Evolutionary conservation across 2,888 invertebrate species (phyloP).

Genomic region (Pheosia tremula): DNA sequence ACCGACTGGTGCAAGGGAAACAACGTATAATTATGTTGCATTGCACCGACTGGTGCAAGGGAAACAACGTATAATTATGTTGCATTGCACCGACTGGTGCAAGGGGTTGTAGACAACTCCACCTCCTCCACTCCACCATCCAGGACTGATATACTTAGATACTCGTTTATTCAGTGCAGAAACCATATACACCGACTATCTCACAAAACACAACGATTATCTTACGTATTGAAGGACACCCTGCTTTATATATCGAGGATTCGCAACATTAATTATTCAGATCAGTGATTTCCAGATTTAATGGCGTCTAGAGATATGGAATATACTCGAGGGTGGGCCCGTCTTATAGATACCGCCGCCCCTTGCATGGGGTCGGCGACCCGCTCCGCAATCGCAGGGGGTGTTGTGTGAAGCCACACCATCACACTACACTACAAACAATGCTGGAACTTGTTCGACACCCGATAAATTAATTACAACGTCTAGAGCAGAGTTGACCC

Average conservation of each 20-base stretch:
- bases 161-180: no score
- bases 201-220: no score
- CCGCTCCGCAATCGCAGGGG: not conserved
- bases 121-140: no score
- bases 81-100: no score
- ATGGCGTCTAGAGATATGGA: not conserved
- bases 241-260: not conserved
- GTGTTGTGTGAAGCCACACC: not conserved
- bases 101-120: no score
- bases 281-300: constrained; percentile 1
- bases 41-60: no score
- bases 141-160: no score
- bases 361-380: not conserved
- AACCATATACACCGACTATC: no score
- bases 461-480: constrained; percentile 17
- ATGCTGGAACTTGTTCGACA: constrained; percentile 8
- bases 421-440: not conserved
- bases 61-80: no score
- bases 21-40: no score
- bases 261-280: not conserved
- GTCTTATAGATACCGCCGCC: not conserved
- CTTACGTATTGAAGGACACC: not conserved
- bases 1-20: no score
- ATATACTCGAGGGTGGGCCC: not conserved
- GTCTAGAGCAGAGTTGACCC: constrained; percentile 10